Conservation (phyloP, 2,797 vertebrate genomes). For the Molossus alvarezi region DNA sequence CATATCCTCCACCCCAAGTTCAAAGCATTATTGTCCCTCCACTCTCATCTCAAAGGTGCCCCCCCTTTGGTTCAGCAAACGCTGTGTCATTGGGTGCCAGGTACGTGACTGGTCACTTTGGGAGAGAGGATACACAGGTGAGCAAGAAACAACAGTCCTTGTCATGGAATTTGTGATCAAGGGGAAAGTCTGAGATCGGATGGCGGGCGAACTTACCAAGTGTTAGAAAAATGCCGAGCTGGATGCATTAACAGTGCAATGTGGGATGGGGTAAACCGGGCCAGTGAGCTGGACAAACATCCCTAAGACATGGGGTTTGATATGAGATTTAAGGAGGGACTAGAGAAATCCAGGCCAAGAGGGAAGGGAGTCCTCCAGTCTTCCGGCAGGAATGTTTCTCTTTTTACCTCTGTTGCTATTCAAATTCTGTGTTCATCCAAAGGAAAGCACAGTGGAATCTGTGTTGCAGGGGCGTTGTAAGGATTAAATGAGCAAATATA, state of each 20-base stretch:
- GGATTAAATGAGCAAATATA: background rate
- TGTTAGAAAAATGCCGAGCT: rapidly evolving
- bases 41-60: background rate
- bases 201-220: background rate
- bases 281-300: rapidly evolving
- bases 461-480: background rate
- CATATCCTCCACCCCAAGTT: background rate
- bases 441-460: background rate
- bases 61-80: background rate
- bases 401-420: background rate
- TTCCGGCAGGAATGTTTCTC: background rate
- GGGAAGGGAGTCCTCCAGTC: background rate
- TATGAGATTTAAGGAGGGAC: background rate
- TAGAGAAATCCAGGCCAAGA: background rate
- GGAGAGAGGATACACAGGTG: rapidly evolving
- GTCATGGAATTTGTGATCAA: background rate
- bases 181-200: background rate
- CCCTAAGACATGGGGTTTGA: background rate
- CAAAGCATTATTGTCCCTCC: background rate
- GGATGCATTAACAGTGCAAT: background rate
- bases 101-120: background rate
- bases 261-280: rapidly evolving
- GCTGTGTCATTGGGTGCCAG: background rate
- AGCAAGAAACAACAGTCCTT: background rate
- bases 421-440: background rate